Evolutionary conservation across 2,888 invertebrate species (phyloP).

Genomic region (Orthosia incerta): DNA sequence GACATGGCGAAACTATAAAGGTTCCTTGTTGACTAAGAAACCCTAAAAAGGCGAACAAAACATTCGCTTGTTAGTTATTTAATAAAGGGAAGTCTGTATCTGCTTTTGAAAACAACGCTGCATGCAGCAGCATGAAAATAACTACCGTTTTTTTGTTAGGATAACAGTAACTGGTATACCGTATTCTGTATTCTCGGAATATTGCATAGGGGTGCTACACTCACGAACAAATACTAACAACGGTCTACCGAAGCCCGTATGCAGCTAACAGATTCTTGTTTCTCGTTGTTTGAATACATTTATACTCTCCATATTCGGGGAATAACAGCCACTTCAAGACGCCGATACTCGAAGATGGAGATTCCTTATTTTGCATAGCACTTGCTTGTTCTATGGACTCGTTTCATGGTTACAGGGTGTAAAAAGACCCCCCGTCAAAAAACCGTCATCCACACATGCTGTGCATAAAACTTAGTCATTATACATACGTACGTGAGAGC

Average conservation of each 20-base stretch:
- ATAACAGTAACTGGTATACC: neutral
- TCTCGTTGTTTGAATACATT: constrained; percentile 15
- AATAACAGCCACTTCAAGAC: constrained; percentile 1
- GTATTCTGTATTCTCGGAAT: neutral
- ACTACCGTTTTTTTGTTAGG: constrained; percentile 11
- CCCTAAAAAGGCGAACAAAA: neutral
- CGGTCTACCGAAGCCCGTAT: constrained; percentile 2
- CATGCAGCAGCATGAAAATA: constrained; percentile 4
- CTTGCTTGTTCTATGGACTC: neutral
- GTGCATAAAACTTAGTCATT: no score
- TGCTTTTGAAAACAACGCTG: constrained; percentile 1
- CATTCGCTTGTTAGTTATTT: neutral
- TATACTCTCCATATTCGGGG: neutral
- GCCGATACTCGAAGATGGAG: neutral
- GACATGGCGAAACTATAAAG: no score
- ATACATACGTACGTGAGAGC: neutral
- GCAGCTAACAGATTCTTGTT: constrained; percentile 1
- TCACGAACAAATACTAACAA: neutral
- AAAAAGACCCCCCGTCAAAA: no score
- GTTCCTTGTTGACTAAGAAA: no score
- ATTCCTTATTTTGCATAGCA: constrained; percentile 18
- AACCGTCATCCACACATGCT: neutral
- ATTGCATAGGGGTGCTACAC: constrained; percentile 19
- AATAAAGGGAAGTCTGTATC: constrained; percentile 1
- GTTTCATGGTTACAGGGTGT: neutral